Percentiles rank a stretch among this genome's conserved stretches.
phyloP scores from a whole-genome alignment of 2,113 vertebrate species.

The Puma concolor region DNA sequence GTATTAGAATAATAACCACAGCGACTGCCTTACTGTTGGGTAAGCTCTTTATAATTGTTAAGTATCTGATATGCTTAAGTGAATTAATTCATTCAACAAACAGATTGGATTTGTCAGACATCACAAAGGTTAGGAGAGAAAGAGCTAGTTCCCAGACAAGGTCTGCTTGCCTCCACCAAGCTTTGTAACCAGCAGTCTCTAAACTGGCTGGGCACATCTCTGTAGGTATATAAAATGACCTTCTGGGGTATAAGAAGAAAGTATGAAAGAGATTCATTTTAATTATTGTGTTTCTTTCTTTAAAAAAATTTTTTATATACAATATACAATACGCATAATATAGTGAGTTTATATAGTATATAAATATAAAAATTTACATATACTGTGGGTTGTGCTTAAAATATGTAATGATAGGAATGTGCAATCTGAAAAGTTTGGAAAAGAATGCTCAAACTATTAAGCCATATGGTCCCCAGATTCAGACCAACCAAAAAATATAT shows the following conservation, averaged over 20 bases:
- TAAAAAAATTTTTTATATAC: not conserved
- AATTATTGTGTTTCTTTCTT: not conserved
- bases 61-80: not conserved
- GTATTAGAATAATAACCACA: not conserved
- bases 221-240: not conserved
- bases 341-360: not conserved
- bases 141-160: rapidly evolving
- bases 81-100: not conserved
- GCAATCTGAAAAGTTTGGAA: not conserved
- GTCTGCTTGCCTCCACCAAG: not conserved
- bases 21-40: not conserved
- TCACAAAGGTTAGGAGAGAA: not conserved
- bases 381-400: not conserved
- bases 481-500: not conserved
- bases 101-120: not conserved
- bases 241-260: not conserved
- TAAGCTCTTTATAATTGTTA: not conserved
- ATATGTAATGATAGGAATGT: not conserved
- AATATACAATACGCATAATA: not conserved
- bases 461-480: not conserved
- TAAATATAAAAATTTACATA: conserved; percentile 13
- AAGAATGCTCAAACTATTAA: conserved; percentile 16
- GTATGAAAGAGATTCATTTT: not conserved
- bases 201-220: not conserved
- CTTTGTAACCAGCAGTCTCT: not conserved